Conservation (phyloP, 2,113 vertebrate species). For the Pelecanus crispus region DNA sequence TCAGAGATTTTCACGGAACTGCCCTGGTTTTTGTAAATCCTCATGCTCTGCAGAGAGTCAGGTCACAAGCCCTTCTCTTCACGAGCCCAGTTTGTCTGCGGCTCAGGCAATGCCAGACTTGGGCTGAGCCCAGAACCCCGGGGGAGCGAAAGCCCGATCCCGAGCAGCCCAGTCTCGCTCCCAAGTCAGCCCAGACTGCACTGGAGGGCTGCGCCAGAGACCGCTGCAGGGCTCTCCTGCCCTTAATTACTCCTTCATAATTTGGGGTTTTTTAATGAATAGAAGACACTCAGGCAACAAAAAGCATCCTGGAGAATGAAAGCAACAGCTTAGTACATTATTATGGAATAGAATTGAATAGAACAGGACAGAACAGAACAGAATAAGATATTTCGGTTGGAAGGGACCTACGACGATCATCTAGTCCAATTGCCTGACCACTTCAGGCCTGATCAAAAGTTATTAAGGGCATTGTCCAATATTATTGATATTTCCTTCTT, state of each 20-base stretch:
- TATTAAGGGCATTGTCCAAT: too few relatives aligned
- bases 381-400: background rate
- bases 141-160: background rate
- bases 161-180: background rate
- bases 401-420: background rate
- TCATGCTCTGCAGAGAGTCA: accelerated
- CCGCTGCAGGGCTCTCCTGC: background rate
- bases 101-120: background rate
- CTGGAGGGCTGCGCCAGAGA: background rate
- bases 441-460: background rate
- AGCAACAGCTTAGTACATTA: background rate
- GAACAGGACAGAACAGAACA: background rate
- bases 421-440: background rate
- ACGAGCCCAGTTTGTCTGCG: accelerated
- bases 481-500: background rate
- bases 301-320: background rate
- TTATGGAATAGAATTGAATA: too few relatives aligned
- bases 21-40: background rate
- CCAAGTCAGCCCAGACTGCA: background rate
- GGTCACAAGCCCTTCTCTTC: background rate
- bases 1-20: background rate
- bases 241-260: background rate
- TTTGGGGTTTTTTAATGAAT: too few relatives aligned
- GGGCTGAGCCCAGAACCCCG: background rate
- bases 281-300: background rate